Evolutionary conservation across 2,888 invertebrate genomes (phyloP).

Genomic region (Lumbricus terrestris): DNA sequence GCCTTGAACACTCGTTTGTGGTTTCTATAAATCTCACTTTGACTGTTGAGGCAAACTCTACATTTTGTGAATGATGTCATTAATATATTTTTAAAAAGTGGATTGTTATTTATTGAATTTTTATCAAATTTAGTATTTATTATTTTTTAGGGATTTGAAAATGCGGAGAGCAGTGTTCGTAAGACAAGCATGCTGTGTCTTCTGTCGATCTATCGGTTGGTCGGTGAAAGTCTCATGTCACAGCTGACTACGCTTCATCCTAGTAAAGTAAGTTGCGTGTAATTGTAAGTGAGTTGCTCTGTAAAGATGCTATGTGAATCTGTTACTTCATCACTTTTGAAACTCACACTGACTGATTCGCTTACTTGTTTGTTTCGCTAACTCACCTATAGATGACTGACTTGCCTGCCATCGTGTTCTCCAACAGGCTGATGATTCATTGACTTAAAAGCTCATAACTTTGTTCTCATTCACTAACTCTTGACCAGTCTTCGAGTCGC

Average conservation of each 20-base stretch:
- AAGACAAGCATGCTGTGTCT: constrained; percentile 96
- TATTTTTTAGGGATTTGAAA: constrained; percentile 79
- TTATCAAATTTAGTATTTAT: no score
- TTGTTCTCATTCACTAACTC: no score
- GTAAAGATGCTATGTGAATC: neutral
- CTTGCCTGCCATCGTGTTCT: no score
- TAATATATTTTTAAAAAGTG: neutral
- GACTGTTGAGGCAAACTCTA: neutral
- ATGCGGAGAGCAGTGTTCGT: constrained; percentile 84
- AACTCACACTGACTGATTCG: neutral
- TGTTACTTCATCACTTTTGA: neutral
- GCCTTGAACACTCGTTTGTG: no score
- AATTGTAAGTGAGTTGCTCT: neutral
- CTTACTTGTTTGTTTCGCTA: neutral
- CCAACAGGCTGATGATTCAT: no score
- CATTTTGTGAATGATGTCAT: neutral
- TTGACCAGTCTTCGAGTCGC: no score
- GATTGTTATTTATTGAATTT: neutral
- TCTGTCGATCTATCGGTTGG: constrained; percentile 85
- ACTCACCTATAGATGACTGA: no score
- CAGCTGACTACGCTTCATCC: constrained; percentile 79
- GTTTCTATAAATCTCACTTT: no score
- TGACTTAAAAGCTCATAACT: no score
- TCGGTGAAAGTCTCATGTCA: constrained; percentile 77
- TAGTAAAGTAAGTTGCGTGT: constrained; percentile 70